These are phyloP conservation scores for Oryzias melastigma DNA, from an alignment of 2,113 vertebrate genomes.

Conservation along the genomic window DNA sequence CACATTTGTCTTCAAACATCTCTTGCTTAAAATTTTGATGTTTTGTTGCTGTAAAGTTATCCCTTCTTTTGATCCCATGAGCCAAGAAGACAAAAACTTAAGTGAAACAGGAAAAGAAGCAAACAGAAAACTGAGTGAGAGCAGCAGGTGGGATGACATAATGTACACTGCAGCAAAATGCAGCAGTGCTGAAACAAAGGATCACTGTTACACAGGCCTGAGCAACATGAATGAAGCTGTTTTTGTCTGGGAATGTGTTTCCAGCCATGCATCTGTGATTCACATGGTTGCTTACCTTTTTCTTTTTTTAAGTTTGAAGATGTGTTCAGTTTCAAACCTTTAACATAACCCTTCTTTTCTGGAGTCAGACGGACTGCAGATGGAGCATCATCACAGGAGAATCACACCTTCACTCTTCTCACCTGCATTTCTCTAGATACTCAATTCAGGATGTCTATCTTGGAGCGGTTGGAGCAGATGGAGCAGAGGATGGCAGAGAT, in stretches of 20 bases:
- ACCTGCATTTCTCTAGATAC: slow-evolving; percentile 82
- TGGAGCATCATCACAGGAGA: slow-evolving; percentile 17
- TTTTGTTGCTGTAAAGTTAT: slow-evolving; percentile 8
- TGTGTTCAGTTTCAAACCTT: neutral
- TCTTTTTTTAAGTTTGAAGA: slow-evolving; percentile 16
- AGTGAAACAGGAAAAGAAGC: slow-evolving; percentile 46
- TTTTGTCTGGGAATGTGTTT: neutral
- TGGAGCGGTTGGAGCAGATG: slow-evolving; percentile 98
- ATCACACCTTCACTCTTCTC: slow-evolving; percentile 11
- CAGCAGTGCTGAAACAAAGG: slow-evolving; percentile 69
- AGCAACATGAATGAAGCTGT: slow-evolving; percentile 12
- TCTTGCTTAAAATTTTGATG: no score
- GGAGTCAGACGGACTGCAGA: neutral
- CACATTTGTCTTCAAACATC: no score
- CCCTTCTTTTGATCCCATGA: slow-evolving; percentile 46
- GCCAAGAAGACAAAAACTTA: slow-evolving; percentile 52
- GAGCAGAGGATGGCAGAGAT: slow-evolving; percentile 98
- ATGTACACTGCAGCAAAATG: slow-evolving; percentile 78
- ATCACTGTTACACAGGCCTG: slow-evolving; percentile 43
- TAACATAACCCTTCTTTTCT: slow-evolving; percentile 17
- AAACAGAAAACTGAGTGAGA: slow-evolving; percentile 55
- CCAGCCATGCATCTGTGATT: neutral
- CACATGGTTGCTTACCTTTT: slow-evolving; percentile 10
- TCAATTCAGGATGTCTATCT: slow-evolving; percentile 99
- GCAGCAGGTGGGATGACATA: slow-evolving; percentile 78